A percentile compares a stretch with the other conserved stretches of the same genome.
phyloP scores from a whole-genome alignment of 1,140 invertebrate genomes.

The Aphelinus atriplicis region DNA sequence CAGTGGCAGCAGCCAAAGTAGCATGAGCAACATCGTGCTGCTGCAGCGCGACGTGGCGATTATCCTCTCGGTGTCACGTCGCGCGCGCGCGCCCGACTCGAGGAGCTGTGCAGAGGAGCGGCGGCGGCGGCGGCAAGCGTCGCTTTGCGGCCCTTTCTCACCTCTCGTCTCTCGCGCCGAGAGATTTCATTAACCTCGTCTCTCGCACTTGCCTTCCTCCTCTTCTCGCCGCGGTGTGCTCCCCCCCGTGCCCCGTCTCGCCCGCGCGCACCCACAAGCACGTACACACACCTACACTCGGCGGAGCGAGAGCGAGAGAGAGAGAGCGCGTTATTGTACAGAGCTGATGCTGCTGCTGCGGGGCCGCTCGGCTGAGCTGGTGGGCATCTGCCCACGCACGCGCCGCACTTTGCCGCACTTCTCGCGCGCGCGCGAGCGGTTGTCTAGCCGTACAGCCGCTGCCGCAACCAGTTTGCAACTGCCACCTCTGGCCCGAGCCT shows the following conservation, averaged over 20 bases:
- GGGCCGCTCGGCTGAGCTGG: too few species aligned
- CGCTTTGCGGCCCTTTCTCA: constrained; percentile 16
- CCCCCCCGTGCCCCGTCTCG: background rate
- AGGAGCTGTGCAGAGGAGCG: background rate
- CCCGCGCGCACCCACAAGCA: background rate
- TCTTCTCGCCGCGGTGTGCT: background rate
- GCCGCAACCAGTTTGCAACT: constrained; percentile 29
- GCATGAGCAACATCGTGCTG: background rate
- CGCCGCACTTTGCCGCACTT: constrained; percentile 3
- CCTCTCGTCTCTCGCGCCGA: constrained; percentile 10
- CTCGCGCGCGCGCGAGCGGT: background rate
- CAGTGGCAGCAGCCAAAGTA: background rate
- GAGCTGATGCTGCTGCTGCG: too few species aligned
- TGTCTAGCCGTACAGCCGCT: constrained; percentile 3
- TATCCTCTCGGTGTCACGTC: too few species aligned
- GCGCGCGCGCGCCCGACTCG: too few species aligned
- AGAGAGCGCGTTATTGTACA: background rate
- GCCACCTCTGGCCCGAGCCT: background rate
- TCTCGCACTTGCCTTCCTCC: constrained; percentile 3
- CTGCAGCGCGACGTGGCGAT: too few species aligned
- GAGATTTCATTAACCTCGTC: constrained; percentile 28
- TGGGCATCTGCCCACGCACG: constrained; percentile 7
- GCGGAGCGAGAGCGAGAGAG: background rate
- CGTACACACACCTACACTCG: background rate
- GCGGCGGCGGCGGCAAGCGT: constrained; percentile 12